Percentiles rank a stretch among this genome's conserved stretches.
phyloP scores from a whole-genome alignment of 2,113 vertebrate species.

The Salvelinus alpinus region DNA sequence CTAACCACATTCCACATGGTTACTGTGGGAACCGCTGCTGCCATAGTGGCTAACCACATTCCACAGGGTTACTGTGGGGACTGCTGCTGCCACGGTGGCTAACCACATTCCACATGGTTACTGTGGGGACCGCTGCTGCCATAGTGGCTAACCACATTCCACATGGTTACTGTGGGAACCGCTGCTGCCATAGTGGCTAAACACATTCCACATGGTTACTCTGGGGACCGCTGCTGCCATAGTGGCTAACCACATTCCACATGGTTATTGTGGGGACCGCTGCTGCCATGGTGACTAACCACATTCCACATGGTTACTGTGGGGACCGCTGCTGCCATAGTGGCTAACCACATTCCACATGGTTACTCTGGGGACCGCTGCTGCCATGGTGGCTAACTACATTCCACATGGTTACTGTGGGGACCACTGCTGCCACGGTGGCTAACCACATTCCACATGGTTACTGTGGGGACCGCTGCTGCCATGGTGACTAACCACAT shows the following conservation, averaged over 20 bases:
- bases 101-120: background rate
- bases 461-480: too few relatives aligned
- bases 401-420: background rate
- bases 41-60: background rate
- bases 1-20: background rate
- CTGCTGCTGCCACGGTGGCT: constrained; percentile 1
- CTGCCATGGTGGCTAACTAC: background rate
- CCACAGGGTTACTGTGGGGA: background rate
- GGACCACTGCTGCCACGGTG: constrained; percentile 11
- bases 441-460: background rate
- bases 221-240: constrained; percentile 6
- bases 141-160: too few relatives aligned
- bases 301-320: background rate
- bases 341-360: background rate
- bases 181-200: constrained; percentile 2
- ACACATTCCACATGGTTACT: background rate
- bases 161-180: too few relatives aligned
- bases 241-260: background rate
- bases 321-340: constrained; percentile 8
- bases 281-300: background rate
- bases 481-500: too few relatives aligned
- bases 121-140: too few relatives aligned
- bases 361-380: constrained; percentile 1
- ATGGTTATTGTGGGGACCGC: background rate
- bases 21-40: background rate